A percentile compares a stretch with the other conserved stretches of the same genome.
Evolutionary conservation across 2,113 vertebrate genomes (phyloP).

Genomic region (Psittacara wagleri): DNA sequence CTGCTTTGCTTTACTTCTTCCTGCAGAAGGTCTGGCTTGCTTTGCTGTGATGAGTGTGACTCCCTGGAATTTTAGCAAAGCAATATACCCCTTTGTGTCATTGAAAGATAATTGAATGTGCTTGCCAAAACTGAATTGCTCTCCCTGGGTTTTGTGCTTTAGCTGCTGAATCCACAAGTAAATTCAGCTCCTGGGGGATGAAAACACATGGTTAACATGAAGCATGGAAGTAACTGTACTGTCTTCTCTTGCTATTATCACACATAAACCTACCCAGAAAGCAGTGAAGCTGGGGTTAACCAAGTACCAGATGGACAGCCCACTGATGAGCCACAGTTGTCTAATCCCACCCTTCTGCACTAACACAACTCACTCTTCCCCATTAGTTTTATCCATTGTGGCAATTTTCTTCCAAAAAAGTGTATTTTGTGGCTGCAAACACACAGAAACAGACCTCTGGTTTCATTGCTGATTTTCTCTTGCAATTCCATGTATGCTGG

Average conservation of each 20-base stretch:
- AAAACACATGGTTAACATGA: rapidly evolving
- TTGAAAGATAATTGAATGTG: neutral
- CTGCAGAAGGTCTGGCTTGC: neutral
- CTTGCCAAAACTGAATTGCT: neutral
- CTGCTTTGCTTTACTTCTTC: neutral
- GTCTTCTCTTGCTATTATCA: neutral
- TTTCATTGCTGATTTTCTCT: neutral
- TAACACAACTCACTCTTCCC: neutral
- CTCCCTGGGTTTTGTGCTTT: neutral
- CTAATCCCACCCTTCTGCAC: neutral
- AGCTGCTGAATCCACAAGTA: neutral
- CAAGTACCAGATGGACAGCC: neutral
- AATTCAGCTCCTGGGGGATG: neutral
- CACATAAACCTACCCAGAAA: neutral
- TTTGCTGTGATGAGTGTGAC: rapidly evolving
- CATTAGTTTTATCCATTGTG: too few species aligned
- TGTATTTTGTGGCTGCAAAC: neutral
- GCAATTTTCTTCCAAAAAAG: neutral
- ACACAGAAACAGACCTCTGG: neutral
- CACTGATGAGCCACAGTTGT: too few species aligned
- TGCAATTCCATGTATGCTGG: neutral
- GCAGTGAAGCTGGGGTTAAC: neutral
- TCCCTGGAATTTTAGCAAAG: neutral
- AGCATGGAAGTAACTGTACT: neutral
- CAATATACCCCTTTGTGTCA: neutral